These are phyloP conservation scores for Siniperca knerii DNA, from an alignment of 2,113 vertebrate genomes.

Conservation along the genomic window DNA sequence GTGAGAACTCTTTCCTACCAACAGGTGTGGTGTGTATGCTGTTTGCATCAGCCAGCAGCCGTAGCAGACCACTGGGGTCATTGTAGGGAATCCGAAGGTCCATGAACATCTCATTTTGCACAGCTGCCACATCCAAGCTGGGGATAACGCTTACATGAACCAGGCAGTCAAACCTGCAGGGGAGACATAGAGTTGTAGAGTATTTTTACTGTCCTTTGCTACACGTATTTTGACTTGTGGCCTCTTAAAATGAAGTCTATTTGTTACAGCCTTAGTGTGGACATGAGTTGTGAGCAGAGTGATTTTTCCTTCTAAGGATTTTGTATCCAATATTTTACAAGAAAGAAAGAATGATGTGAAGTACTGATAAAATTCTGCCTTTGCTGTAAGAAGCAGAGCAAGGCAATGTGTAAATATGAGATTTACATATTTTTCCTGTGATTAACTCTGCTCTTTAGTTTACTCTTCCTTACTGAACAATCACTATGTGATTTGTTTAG, in stretches of 20 bases:
- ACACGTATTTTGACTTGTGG: neutral
- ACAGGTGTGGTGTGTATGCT: slow-evolving; percentile 70
- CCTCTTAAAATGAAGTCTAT: neutral
- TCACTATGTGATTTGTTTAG: neutral
- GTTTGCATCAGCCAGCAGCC: slow-evolving; percentile 4
- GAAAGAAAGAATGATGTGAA: neutral
- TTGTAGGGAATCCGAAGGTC: slow-evolving; percentile 12
- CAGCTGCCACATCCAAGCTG: slow-evolving; percentile 59
- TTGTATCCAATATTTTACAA: neutral
- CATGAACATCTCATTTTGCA: slow-evolving; percentile 54
- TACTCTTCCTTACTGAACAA: neutral
- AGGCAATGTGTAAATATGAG: too few relatives aligned
- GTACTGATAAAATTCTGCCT: neutral
- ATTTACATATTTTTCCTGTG: neutral
- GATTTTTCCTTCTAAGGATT: neutral
- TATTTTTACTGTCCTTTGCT: neutral
- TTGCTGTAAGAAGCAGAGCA: too few relatives aligned
- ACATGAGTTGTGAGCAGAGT: neutral
- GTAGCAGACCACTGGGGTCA: neutral
- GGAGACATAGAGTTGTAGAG: neutral
- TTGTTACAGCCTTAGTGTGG: neutral
- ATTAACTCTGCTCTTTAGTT: neutral
- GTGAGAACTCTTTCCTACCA: slow-evolving; percentile 61
- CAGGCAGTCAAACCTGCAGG: slow-evolving; percentile 71
- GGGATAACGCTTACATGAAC: slow-evolving; percentile 72